These are phyloP conservation scores for Austrofundulus limnaeus DNA, from an alignment of 2,113 vertebrate genomes.

Conservation along the genomic window DNA sequence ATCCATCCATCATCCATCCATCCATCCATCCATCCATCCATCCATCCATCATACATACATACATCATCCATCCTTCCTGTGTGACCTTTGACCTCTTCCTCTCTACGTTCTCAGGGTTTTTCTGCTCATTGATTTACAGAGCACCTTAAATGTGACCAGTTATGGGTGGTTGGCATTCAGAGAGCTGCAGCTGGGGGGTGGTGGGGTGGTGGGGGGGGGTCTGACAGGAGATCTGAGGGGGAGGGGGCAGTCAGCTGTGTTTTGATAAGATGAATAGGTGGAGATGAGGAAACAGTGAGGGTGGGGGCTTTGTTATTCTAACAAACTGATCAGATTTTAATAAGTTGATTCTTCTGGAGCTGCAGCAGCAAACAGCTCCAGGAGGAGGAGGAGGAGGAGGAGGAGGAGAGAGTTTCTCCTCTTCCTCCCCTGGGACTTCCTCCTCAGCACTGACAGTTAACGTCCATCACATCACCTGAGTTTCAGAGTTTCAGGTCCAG, in stretches of 20 bases:
- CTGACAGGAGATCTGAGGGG: conserved; percentile 73
- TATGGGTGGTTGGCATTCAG: conserved; percentile 83
- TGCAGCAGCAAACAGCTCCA: too few relatives aligned
- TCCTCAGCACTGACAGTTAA: conserved; percentile 19
- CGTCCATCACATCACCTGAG: conserved; percentile 42
- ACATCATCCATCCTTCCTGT: too few relatives aligned
- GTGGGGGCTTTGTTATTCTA: conserved; percentile 79
- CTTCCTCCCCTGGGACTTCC: conserved; percentile 30
- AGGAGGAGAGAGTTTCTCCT: conserved; percentile 1
- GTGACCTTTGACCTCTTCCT: neutral
- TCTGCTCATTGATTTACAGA: conserved; percentile 74
- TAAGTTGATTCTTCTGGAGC: too few relatives aligned
- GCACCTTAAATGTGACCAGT: conserved; percentile 92
- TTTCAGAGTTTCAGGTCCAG: neutral
- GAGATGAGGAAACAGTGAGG: conserved; percentile 73
- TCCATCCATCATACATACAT: too few relatives aligned
- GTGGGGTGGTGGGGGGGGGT: neutral
- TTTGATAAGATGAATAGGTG: conserved; percentile 78
- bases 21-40: too few relatives aligned
- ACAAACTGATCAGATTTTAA: conserved; percentile 18
- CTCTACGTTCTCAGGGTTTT: conserved; percentile 68
- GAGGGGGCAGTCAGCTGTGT: conserved; percentile 68
- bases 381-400: too few relatives aligned
- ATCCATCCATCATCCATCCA: too few relatives aligned
- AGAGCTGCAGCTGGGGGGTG: conserved; percentile 39